phyloP scores from a whole-genome alignment of 2,113 vertebrate species.

The Oreochromis aureus region DNA sequence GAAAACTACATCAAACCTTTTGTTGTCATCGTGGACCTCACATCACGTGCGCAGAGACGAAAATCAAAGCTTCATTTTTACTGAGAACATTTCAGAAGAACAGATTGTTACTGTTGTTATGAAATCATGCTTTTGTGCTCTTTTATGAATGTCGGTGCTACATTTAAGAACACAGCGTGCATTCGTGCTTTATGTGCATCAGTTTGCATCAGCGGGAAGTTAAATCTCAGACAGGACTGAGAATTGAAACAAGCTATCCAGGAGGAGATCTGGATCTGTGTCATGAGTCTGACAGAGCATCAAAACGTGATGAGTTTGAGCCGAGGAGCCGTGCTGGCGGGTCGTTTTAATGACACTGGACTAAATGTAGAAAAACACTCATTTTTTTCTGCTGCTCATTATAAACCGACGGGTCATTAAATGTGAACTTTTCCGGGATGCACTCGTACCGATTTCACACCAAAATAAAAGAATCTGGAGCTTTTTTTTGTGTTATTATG shows the following conservation, averaged over 20 bases:
- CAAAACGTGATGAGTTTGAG: background rate
- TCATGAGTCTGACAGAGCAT: accelerated
- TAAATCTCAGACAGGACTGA: background rate
- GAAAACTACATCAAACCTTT: accelerated
- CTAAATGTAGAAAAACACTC: background rate
- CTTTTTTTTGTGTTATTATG: background rate
- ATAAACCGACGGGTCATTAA: background rate
- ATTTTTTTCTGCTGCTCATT: background rate
- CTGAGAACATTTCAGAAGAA: background rate
- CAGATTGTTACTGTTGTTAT: background rate
- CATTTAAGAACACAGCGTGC: background rate
- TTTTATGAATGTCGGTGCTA: background rate
- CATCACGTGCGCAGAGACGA: background rate
- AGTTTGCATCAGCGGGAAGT: background rate
- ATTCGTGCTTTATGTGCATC: accelerated
- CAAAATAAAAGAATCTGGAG: background rate
- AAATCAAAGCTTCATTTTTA: background rate
- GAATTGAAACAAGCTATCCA: background rate
- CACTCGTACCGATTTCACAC: background rate
- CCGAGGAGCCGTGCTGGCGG: background rate
- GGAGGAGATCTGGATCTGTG: background rate
- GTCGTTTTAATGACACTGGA: background rate
- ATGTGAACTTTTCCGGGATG: background rate
- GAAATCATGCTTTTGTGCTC: background rate
- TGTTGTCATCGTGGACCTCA: background rate